Conservation (phyloP, 2,113 vertebrate species). For the Chrysemys picta region DNA sequence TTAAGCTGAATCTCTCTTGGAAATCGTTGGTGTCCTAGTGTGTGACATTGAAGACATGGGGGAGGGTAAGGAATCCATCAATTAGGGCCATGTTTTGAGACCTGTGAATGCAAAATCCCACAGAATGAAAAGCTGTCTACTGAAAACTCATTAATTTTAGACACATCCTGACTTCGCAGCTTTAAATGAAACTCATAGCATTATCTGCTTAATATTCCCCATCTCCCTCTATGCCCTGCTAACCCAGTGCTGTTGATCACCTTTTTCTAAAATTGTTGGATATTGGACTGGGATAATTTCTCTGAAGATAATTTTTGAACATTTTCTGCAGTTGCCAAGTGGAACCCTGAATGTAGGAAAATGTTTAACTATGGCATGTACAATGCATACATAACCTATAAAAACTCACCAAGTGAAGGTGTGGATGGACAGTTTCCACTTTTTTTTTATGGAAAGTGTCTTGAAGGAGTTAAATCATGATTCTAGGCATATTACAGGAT, state of each 20-base stretch:
- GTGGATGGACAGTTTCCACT: neutral
- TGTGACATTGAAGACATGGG: neutral
- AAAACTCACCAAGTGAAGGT: neutral
- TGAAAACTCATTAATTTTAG: neutral
- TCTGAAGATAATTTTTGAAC: neutral
- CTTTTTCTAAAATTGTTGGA: neutral
- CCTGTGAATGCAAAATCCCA: neutral
- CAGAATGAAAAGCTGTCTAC: neutral
- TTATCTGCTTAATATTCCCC: neutral
- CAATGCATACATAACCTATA: accelerated
- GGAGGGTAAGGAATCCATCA: neutral
- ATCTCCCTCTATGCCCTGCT: neutral
- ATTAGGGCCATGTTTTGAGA: neutral
- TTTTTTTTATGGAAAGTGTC: neutral
- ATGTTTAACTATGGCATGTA: accelerated
- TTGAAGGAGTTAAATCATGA: neutral
- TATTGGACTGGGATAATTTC: neutral
- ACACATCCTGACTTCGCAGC: neutral
- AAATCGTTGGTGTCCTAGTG: neutral
- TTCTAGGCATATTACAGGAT: neutral
- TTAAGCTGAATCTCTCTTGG: neutral
- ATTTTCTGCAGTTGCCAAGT: neutral
- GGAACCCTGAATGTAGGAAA: neutral
- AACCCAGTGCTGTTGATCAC: neutral
- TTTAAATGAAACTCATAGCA: neutral